Evolutionary conservation across 2,888 invertebrate genomes (phyloP).

Genomic region (Hartigia nigra): DNA sequence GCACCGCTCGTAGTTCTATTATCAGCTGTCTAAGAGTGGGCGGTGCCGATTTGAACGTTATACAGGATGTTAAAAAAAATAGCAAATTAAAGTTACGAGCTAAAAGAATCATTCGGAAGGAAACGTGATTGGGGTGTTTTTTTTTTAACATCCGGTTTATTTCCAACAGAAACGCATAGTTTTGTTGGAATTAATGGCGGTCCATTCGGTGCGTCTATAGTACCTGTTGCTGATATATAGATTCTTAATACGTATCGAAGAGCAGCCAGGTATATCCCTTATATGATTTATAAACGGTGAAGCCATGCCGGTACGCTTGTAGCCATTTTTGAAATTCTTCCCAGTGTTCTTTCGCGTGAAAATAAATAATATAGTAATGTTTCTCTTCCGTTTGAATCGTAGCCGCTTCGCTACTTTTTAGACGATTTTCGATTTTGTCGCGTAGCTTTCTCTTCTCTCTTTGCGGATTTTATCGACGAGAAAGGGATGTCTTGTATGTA

Average conservation of each 20-base stretch:
- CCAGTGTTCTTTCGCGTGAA: not conserved
- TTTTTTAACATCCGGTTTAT: not conserved
- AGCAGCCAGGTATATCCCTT: not conserved
- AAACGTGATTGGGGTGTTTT: not conserved
- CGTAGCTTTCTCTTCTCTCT: too few species aligned
- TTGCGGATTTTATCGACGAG: not conserved
- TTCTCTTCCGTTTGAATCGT: not conserved
- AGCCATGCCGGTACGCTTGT: not conserved
- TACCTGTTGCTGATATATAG: not conserved
- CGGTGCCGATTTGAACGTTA: not conserved
- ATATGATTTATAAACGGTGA: not conserved
- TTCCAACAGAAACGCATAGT: not conserved
- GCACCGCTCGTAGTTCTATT: not conserved
- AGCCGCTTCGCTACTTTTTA: not conserved
- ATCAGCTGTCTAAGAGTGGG: constrained; percentile 6
- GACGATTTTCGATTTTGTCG: not conserved
- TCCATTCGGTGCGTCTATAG: not conserved
- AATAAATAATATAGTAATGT: too few species aligned
- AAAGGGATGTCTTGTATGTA: not conserved
- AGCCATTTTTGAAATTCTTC: not conserved
- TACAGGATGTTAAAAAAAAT: constrained; percentile 2
- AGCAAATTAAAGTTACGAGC: not conserved
- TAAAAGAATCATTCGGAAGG: not conserved
- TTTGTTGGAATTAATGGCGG: not conserved
- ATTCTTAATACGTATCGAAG: not conserved